Percentiles rank a stretch among this genome's conserved stretches.
These are phyloP conservation scores for Porites divaricata DNA, from an alignment of 92 coral and sea anemone genomes.

Conservation along the genomic window DNA sequence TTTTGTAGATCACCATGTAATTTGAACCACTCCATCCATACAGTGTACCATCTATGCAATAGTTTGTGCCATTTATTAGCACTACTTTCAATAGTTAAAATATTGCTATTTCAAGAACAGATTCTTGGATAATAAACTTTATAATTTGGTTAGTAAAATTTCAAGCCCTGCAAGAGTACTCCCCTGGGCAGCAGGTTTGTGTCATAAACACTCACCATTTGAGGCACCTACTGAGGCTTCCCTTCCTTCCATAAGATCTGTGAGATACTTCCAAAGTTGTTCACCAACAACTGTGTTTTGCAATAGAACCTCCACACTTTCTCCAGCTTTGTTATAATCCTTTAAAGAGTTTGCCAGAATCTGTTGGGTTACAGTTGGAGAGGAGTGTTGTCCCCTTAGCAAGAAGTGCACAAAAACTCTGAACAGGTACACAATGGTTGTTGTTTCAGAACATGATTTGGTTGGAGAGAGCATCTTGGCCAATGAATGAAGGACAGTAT, in stretches of 20 bases:
- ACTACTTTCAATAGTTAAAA: no score
- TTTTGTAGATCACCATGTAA: no score
- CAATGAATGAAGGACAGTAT: conserved; percentile 30
- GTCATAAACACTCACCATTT: background rate
- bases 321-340: conserved; percentile 19
- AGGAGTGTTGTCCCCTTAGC: background rate
- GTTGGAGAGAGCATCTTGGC: conserved; percentile 2
- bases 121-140: no score
- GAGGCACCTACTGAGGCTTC: background rate
- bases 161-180: no score
- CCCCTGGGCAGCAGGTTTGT: background rate
- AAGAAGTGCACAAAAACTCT: conserved; percentile 13
- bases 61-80: no score
- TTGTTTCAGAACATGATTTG: background rate
- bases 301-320: background rate
- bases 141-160: no score
- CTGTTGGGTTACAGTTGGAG: background rate
- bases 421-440: background rate
- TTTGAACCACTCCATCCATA: no score
- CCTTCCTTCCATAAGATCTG: background rate
- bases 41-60: no score
- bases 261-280: background rate
- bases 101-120: no score
- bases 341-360: conserved; percentile 9
- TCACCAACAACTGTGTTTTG: background rate